Conservation (phyloP, 2,797 vertebrate genomes). For the Pachyuromys duprasi region DNA sequence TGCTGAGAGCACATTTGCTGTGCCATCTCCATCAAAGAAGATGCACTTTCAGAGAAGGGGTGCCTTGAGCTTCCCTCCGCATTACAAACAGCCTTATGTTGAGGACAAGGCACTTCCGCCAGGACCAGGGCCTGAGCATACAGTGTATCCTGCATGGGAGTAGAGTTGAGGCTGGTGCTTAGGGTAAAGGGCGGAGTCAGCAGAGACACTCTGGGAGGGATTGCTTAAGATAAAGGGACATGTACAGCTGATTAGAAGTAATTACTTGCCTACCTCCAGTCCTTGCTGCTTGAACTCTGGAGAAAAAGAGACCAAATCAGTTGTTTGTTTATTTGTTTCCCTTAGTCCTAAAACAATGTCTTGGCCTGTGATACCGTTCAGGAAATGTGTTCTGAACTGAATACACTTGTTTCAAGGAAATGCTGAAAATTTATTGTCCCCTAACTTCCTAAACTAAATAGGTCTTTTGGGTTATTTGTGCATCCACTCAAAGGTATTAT, state of each 20-base stretch:
- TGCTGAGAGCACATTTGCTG: constrained; percentile 56
- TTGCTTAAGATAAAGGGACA: constrained; percentile 29
- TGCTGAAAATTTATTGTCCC: constrained; percentile 75
- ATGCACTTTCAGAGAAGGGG: constrained; percentile 50
- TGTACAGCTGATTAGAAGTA: constrained; percentile 36
- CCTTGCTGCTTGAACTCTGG: constrained; percentile 36
- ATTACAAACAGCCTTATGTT: constrained; percentile 44
- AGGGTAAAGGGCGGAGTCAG: not conserved
- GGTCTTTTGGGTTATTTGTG: constrained; percentile 79
- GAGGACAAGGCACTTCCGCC: not conserved
- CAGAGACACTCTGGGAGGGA: constrained; percentile 34
- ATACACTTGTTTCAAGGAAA: constrained; percentile 67
- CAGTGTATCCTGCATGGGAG: not conserved
- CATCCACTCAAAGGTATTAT: constrained; percentile 77
- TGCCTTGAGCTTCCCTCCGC: constrained; percentile 41
- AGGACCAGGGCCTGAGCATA: not conserved
- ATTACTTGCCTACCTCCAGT: constrained; percentile 54
- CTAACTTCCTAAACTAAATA: constrained; percentile 77
- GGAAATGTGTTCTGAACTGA: constrained; percentile 57
- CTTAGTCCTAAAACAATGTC: constrained; percentile 17
- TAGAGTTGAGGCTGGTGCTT: not conserved
- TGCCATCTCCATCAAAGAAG: constrained; percentile 50
- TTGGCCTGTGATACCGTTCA: constrained; percentile 52
- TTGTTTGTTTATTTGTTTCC: constrained; percentile 50
- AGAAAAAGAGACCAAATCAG: constrained; percentile 32